Evolutionary conservation across 2,888 invertebrate genomes (phyloP).

Genomic region (Polyommatus iphigenia): DNA sequence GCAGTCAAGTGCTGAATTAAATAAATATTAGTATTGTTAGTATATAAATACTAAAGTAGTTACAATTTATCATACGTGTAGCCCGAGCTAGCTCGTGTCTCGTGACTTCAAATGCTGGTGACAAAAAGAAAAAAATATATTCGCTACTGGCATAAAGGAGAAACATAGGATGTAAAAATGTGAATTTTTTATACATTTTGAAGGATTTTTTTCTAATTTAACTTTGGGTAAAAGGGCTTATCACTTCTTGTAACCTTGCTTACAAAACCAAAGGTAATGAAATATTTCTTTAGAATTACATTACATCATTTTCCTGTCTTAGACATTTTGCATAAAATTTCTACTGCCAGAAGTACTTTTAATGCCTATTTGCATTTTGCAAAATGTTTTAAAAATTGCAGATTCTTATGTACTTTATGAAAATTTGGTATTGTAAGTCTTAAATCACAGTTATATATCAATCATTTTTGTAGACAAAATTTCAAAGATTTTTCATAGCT

Average conservation of each 20-base stretch:
- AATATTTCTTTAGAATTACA: background rate
- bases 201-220: too few species aligned
- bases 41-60: conserved; percentile 49
- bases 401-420: background rate
- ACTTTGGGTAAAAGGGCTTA: background rate
- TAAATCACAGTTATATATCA: too few species aligned
- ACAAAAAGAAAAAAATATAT: conserved; percentile 61
- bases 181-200: too few species aligned
- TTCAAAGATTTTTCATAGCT: too few species aligned
- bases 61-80: conserved; percentile 74
- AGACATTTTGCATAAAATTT: background rate
- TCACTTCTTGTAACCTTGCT: background rate
- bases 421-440: too few species aligned
- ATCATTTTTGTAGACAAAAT: too few species aligned
- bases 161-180: background rate
- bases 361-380: background rate
- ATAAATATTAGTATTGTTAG: conserved; percentile 35
- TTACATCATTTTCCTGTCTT: background rate
- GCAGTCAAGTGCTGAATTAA: background rate
- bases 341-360: background rate
- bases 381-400: background rate
- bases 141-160: conserved; percentile 27
- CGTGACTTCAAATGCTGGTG: conserved; percentile 73
- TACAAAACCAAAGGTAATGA: background rate
- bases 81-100: conserved; percentile 69